Conservation (phyloP, 2,113 vertebrate species). For the Verasper variegatus region DNA sequence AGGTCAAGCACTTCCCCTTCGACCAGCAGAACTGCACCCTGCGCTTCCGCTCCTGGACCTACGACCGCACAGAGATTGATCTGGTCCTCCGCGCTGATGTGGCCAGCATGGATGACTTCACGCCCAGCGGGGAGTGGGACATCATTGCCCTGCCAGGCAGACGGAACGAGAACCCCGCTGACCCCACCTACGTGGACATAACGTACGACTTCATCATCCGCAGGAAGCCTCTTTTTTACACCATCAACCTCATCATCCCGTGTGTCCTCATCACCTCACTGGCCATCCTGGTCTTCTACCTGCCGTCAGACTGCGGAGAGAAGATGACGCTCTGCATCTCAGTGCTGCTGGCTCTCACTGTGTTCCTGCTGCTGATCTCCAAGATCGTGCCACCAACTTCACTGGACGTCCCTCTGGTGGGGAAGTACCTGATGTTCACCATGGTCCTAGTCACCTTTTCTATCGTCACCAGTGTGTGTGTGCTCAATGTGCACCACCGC, state of each 20-base stretch:
- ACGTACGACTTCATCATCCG: constrained; percentile 97
- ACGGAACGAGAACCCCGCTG: constrained; percentile 91
- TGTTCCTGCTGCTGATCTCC: constrained; percentile 96
- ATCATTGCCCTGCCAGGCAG: constrained; percentile 92
- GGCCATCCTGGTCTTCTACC: constrained; percentile 96
- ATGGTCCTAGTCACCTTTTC: constrained; percentile 98
- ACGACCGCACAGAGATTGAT: constrained; percentile 94
- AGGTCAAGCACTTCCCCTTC: constrained; percentile 97
- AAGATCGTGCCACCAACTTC: constrained; percentile 97
- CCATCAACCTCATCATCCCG: constrained; percentile 97
- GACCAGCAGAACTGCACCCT: constrained; percentile 98
- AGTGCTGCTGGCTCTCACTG: constrained; percentile 92
- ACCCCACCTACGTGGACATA: constrained; percentile 95
- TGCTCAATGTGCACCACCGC: constrained; percentile 96
- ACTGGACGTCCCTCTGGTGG: constrained; percentile 93
- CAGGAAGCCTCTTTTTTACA: constrained; percentile 95
- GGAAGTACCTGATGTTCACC: constrained; percentile 98
- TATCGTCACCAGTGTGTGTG: constrained; percentile 95
- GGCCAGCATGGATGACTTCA: constrained; percentile 96
- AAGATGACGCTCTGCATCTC: constrained; percentile 98
- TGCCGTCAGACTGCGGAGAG: constrained; percentile 94
- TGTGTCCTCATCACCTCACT: constrained; percentile 95
- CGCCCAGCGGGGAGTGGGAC: constrained; percentile 96
- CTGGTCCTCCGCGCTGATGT: constrained; percentile 91
- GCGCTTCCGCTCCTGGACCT: constrained; percentile 97